These are phyloP conservation scores for Zalophus californianus DNA, from an alignment of 2,797 vertebrate species.

Conservation along the genomic window DNA sequence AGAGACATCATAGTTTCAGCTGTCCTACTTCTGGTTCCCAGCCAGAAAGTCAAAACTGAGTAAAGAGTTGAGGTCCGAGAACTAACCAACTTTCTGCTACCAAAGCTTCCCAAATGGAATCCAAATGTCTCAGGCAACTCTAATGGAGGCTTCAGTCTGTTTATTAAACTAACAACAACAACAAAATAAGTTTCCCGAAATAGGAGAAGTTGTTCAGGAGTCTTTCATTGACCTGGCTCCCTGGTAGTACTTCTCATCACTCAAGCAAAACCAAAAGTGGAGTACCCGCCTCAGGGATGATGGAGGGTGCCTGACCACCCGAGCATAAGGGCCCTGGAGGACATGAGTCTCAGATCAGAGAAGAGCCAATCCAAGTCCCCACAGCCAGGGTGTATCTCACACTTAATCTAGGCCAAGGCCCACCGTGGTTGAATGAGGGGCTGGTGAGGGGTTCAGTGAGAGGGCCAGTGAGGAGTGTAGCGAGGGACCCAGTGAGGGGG, in stretches of 20 bases:
- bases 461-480: background rate
- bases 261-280: background rate
- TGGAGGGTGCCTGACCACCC: accelerated
- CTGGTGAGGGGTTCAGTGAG: background rate
- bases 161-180: background rate
- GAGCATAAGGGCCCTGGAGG: accelerated
- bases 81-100: background rate
- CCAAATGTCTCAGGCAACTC: background rate
- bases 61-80: background rate
- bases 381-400: background rate
- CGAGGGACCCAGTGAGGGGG: background rate
- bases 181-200: background rate
- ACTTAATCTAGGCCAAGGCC: background rate
- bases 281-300: background rate
- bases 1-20: background rate
- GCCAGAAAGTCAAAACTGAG: background rate
- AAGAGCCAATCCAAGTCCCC: background rate
- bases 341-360: background rate
- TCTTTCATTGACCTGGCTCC: background rate
- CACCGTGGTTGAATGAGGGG: background rate
- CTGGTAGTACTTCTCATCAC: background rate
- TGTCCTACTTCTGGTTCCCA: background rate
- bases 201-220: background rate
- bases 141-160: background rate
- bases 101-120: background rate